Evolutionary conservation across 2,113 vertebrate genomes (phyloP), one percentile per base, ranked within the genome.

Genomic region (Micromys minutus): DNA sequence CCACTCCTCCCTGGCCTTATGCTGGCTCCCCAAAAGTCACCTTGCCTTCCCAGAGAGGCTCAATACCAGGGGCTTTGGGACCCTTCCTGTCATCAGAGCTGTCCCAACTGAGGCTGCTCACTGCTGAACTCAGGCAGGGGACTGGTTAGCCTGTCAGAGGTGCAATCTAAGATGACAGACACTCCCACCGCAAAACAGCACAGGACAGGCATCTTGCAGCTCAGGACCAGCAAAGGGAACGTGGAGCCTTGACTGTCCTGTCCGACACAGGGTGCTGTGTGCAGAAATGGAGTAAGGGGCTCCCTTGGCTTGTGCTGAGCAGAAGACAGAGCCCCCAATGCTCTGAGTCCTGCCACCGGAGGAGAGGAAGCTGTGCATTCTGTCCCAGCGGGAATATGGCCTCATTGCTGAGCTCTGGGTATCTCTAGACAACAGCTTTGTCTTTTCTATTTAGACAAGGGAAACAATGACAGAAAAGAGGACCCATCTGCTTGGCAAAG

Each of bases 221-320:
- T 50, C 21, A 11, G 77, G 42, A 36, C 42, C 31, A 12, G 6
- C n/a, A 26, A 11, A 84, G 21, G 11, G 29, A 50, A 31, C 0
- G 16, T 15, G 3, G 11, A 42, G 7, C 13, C 34, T 26, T 42
- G 0, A 1, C 55, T n/a, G 31, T 36, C 83, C 50, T 13, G 5
- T 26, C 87, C 5, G 0, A 36, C 13, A 57, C 50, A 22, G 61
- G 8, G 3, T 1, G 1, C 0, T 3, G 36, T 0, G 13, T 34
- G 5, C 79, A 6, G 87, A 77, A 2, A 50, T 31, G 39, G 59
- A 11, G 15, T 52, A 17, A 5, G 17, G 6, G 0, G 0, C 36
- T 55, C 50, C 36, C 50, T 87, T 2, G 85, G 55, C 1, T 7
- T 42, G 24, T 55, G 65, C 81, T 22, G 21, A 84, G 39, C 71